Percentiles rank a stretch among this genome's conserved stretches.
Evolutionary conservation across 35 echinoderm and acorn worm genomes (phyloP).

Genomic region (Hemicentrotus pulcherrimus): DNA sequence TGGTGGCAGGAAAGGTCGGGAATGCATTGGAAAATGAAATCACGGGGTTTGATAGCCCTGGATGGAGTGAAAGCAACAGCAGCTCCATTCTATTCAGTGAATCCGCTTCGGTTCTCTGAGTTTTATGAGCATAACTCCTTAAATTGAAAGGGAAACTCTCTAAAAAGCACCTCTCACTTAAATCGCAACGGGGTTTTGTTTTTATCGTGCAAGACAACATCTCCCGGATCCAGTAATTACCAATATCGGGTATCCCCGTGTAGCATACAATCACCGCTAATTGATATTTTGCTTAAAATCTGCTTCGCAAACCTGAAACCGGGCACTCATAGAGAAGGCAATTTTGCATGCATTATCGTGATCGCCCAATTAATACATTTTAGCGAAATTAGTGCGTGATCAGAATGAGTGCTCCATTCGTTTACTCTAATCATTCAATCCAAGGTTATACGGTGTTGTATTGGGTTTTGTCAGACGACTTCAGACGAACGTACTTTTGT

Average conservation of each 20-base stretch:
- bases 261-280: background rate
- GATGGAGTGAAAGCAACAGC: background rate
- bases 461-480: too few relatives aligned
- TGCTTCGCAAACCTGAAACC: background rate
- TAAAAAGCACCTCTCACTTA: background rate
- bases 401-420: background rate
- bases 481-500: too few relatives aligned
- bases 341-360: background rate
- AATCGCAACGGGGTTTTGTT: background rate
- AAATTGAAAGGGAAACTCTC: background rate
- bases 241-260: background rate
- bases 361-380: background rate
- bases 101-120: background rate
- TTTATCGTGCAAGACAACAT: background rate
- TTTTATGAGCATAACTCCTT: background rate
- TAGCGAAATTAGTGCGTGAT: background rate
- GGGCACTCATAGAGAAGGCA: background rate
- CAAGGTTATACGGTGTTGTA: background rate
- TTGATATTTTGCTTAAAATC: conserved; percentile 4
- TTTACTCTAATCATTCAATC: background rate
- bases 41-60: background rate
- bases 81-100: background rate
- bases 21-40: too few relatives aligned
- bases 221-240: background rate
- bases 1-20: too few relatives aligned